These are phyloP conservation scores for Oryctolagus cuniculus DNA, from an alignment of 2,113 vertebrate species.

Conservation along the genomic window mOryCun1.1 NC_091440.1:115427001-115427500, in stretches of 20 bases:
- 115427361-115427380: too few species aligned
- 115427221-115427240: background rate
- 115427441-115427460: too few species aligned
- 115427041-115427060: background rate
- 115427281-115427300: conserved; percentile 2
- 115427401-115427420: too few species aligned
- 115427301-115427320: background rate
- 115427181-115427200: conserved; percentile 17
- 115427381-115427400: too few species aligned
- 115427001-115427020: background rate
- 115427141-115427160: conserved; percentile 24
- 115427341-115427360: background rate
- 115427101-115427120: conserved; percentile 62
- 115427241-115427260: background rate
- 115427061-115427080: conserved; percentile 30
- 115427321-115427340: background rate
- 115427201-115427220: background rate
- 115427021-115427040: background rate
- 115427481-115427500: too few species aligned
- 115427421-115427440: too few species aligned
- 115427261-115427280: conserved; percentile 17
- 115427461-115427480: too few species aligned
- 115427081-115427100: conserved; percentile 32
- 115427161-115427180: background rate
- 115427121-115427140: conserved; percentile 43